Evolutionary conservation across 2,888 invertebrate species (phyloP).

Genomic region (Melipona beecheii): DNA sequence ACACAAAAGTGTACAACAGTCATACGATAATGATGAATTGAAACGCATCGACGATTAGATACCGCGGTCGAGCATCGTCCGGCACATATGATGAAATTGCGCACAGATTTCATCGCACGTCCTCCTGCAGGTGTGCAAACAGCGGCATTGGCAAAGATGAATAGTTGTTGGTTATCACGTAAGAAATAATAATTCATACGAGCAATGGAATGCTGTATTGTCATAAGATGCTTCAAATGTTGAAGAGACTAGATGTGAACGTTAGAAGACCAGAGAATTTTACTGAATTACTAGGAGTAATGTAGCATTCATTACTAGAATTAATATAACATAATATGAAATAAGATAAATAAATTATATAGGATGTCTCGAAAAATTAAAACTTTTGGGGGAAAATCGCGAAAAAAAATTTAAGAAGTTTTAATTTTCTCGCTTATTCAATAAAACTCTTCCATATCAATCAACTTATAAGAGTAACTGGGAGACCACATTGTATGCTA

Average conservation of each 20-base stretch:
- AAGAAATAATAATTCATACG: constrained; percentile 1
- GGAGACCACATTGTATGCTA: too few species aligned
- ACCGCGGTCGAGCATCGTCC: not conserved
- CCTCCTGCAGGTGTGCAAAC: not conserved
- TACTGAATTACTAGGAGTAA: not conserved
- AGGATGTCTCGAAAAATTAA: too few species aligned
- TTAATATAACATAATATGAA: too few species aligned
- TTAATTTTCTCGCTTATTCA: too few species aligned
- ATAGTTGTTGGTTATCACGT: not conserved
- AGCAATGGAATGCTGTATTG: constrained; percentile 9
- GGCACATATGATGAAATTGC: not conserved
- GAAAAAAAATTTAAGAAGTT: too few species aligned
- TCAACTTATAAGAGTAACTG: too few species aligned
- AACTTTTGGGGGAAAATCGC: too few species aligned
- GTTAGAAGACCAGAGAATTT: not conserved
- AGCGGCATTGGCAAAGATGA: not conserved
- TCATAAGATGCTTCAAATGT: not conserved
- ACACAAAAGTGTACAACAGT: not conserved
- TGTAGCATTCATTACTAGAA: too few species aligned
- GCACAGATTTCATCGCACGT: constrained; percentile 12
- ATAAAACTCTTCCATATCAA: too few species aligned
- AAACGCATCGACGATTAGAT: constrained; percentile 25
- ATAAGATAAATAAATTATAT: too few species aligned
- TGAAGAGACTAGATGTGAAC: not conserved
- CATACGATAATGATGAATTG: constrained; percentile 33